Evolutionary conservation across 2,888 invertebrate species (phyloP), one percentile per base, ranked within the genome.

Genomic region (Elysia crispata): DNA sequence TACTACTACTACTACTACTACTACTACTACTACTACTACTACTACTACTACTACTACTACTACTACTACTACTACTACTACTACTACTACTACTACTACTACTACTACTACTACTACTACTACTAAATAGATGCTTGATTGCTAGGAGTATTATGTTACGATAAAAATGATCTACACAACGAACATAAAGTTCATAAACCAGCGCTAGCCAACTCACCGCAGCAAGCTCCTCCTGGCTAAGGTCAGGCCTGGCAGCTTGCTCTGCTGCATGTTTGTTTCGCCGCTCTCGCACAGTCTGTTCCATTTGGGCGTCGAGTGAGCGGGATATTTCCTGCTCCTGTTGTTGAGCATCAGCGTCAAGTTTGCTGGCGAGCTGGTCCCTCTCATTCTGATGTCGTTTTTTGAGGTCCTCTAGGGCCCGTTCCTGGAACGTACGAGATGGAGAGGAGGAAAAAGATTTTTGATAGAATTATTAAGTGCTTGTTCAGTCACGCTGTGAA

Each of bases 241-340:
- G 86, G 79, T 90, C 90, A 0, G 86, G 86, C 66, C 89, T 83
- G 1, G 91, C 87, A 5, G 88, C 86, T 20, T 88, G 67, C 80
- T 90, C 91, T 6, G 90, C 88, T 60, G 90, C 90, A 76, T 90
- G 89, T 81, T 83, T 87, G 84, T 88, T 90, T 77, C 86, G 86
- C 83, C 86, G 87, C 84, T 91, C 91, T 23, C 86, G 82, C 20
- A 91, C 82, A 6, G 88, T 74, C 76, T 87, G 87, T 77, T 91
- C 89, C 60, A 84, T 83, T 67, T 90, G 87, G 1, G 80, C 76
- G 30, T 90, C 86, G 57, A 85, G 64, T 67, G 87, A 82, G 49
- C 83, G 84, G 76, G 78, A 83, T 41, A 88, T 64, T 0, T 81
- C 81, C n/a, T 81, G 81, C 81, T 91, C 91, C 50, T 89, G 84